Base-by-base conservation (phyloP, 2,797 vertebrate genomes). In the Helostoma temminkii region DNA sequence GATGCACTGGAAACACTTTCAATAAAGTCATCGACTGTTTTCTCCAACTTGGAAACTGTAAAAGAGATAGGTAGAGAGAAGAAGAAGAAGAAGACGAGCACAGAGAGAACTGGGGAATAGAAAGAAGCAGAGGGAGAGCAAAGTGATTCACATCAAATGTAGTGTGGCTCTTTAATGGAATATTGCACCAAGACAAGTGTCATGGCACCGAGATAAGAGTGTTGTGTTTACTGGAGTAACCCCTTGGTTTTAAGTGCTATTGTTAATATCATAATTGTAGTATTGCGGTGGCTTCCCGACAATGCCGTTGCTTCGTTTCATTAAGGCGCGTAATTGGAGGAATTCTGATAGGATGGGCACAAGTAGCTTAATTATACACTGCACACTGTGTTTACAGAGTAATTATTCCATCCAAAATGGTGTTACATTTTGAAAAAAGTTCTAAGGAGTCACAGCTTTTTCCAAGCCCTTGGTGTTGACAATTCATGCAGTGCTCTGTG, bases 251-350 rank as follows among this genome's bases (percentile, higher is more conserved):
- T 93, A 95, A 94, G 93, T 93, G 92, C 92, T 91, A 90, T 93
- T 93, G 94, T 93, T 94, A 91, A 94, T 93, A 93, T 94, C 89
- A 84, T 95, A 94, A 95, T 94, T 94, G 93, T 93, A 91, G 92
- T 93, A 93, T 93, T 92, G 91, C 78, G 66, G 85, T 83, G 83
- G 91, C 90, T 92, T 91, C 85, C 89, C 87, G 86, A 94, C 93
- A 92, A 92, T 93, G 90, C 68, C 55, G 83, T 89, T 91, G 90
- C 91, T 91, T 90, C 78, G 88, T 94, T 94, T 94, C 93, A 95
- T 95, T 94, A 95, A 93, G 93, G 93, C 92, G 90, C 93, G 93
- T 95, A 95, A 94, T 95, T 94, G 93, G 88, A 94, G 92, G 90
- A 91, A 94, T 95, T 95, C 91, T 93, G 93, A 94, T 95, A 93